Percentiles rank a stretch among this genome's conserved stretches.
Conservation (phyloP, 2,797 vertebrate species). For the Gambusia yucatana region DNA sequence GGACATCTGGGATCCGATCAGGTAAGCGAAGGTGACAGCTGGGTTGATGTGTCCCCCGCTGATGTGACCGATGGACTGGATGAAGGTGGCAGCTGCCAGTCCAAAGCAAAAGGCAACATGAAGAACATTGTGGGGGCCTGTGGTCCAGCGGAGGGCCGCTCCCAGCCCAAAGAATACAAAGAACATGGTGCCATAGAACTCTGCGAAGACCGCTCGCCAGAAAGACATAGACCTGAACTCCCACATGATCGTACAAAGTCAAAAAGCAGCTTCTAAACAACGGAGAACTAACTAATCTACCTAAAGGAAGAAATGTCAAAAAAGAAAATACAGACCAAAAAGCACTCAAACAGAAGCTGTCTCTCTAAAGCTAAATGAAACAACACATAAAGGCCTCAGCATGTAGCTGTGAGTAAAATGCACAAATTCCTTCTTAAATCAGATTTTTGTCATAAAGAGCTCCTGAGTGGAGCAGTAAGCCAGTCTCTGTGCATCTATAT, state of each 20-base stretch:
- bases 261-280: constrained; percentile 50
- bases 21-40: constrained; percentile 92
- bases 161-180: constrained; percentile 94
- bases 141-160: constrained; percentile 89
- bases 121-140: constrained; percentile 87
- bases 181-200: constrained; percentile 95
- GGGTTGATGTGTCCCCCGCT: constrained; percentile 96
- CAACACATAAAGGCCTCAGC: constrained; percentile 59
- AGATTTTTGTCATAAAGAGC: constrained; percentile 77
- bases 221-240: constrained; percentile 94
- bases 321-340: constrained; percentile 30
- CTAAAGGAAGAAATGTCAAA: constrained; percentile 39
- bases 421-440: constrained; percentile 41
- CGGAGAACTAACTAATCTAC: constrained; percentile 57
- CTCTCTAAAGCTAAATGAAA: constrained; percentile 65
- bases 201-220: constrained; percentile 94
- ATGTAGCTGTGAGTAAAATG: constrained; percentile 55
- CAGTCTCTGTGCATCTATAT: constrained; percentile 76
- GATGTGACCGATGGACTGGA: constrained; percentile 92
- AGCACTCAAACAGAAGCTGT: constrained; percentile 47
- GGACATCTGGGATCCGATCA: constrained; percentile 93
- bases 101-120: constrained; percentile 93
- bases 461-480: constrained; percentile 69
- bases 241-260: constrained; percentile 87
- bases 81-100: constrained; percentile 89